Base-by-base conservation (phyloP, 2,113 vertebrate species). In the Pavo muticus region DNA sequence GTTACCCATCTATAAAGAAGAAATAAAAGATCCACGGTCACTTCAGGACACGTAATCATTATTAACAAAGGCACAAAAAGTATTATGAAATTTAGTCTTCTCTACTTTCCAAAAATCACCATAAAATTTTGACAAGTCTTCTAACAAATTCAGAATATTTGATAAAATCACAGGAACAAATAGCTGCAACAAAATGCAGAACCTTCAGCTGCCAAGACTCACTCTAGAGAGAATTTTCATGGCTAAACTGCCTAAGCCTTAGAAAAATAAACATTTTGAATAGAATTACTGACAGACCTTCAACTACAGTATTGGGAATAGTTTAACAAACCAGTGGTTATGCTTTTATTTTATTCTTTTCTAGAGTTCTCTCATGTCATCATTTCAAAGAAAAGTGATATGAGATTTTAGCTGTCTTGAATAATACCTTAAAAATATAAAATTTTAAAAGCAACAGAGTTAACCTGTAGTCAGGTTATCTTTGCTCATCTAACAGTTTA, bases 221-320 rank as follows among this genome's bases (percentile, higher is more conserved):
- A 72, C 37, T 40, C 72, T 1, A 83, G 88, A 93, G 85, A 86
- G 48, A 86, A 81, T 95, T 84, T 93, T 90, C 50, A 45, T 25
- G 76, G 32, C 42, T 86, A 35, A 91, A 73, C 59, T 86, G 54
- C 47, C 52, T 65, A 84, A 90, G 47, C 57, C 65, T 72, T 61
- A 74, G 57, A 86, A 96, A 94, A 93, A 94, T 60, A 86, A 89
- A 54, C 52, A 78, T 95, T 80, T 95, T 45, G 90, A 95, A 90
- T 54, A 83, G 72, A 88, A 93, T 88, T 87, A 93, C 80, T 74
- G 88, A 90, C 88, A 94, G 83, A 92, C 39, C 52, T 95, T 84
- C 65, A 93, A 91, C 30, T 84, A 68, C 57, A 69, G 40, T 44
- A 79, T 39, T 78, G 61, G 70, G 91, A 94, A 82, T 57, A 87